Evolutionary conservation across 2,113 vertebrate genomes (phyloP).

Genomic region (Mionectes macconnelli): DNA sequence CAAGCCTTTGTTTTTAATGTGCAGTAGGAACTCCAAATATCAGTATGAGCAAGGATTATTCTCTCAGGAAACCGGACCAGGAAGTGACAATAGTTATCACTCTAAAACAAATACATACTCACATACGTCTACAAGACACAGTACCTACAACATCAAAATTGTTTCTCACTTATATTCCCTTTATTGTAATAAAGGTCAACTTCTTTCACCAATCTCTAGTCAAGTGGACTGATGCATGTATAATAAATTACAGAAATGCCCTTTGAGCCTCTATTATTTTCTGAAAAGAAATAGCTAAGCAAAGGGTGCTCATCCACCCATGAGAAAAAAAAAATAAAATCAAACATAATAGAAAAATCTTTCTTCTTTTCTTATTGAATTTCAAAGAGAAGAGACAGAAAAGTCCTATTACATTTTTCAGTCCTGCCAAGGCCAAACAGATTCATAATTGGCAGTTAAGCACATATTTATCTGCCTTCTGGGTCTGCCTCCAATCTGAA

Average conservation of each 20-base stretch:
- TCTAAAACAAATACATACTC: neutral
- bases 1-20: neutral
- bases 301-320: slow-evolving; percentile 1
- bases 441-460: slow-evolving; percentile 41
- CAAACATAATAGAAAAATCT: neutral
- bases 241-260: slow-evolving; percentile 30
- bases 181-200: neutral
- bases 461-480: slow-evolving; percentile 24
- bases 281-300: slow-evolving; percentile 2
- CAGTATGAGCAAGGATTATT: neutral
- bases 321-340: neutral
- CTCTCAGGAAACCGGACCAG: neutral
- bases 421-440: neutral
- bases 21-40: neutral
- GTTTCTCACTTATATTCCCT: neutral
- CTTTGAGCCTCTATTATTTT: slow-evolving; percentile 5
- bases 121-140: neutral
- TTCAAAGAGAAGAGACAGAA: neutral
- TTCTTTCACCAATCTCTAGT: neutral
- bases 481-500: neutral
- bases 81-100: neutral
- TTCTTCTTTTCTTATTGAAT: neutral
- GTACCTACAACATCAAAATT: neutral
- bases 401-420: neutral
- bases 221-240: neutral